Evolutionary conservation across 2,888 invertebrate genomes (phyloP).

Genomic region (Elmis aenea): DNA sequence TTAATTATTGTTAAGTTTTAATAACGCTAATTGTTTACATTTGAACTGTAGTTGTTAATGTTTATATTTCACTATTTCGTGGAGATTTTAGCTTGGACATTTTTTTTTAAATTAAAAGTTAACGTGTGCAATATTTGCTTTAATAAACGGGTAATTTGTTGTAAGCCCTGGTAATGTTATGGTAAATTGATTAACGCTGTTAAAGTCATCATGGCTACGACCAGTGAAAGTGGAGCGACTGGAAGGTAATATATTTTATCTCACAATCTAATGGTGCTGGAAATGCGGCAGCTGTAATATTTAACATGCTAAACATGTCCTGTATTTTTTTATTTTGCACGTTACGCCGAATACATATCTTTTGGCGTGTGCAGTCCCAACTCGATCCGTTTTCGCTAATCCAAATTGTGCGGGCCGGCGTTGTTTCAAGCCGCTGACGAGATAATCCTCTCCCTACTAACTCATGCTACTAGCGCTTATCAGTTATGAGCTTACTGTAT

Average conservation of each 20-base stretch:
- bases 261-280: no score
- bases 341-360: slow-evolving; percentile 13
- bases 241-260: slow-evolving; percentile 19
- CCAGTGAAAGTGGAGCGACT: slow-evolving; percentile 18
- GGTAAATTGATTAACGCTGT: slow-evolving; percentile 13
- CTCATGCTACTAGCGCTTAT: slow-evolving; percentile 13
- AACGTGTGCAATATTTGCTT: slow-evolving; percentile 11
- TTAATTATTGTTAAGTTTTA: slow-evolving; percentile 3
- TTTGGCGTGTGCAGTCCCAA: slow-evolving; percentile 11
- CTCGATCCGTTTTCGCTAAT: slow-evolving; percentile 13
- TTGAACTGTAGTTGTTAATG: no score
- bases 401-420: slow-evolving; percentile 15
- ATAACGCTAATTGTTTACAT: no score
- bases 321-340: slow-evolving; percentile 15
- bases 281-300: slow-evolving; percentile 10
- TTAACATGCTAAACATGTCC: slow-evolving; percentile 10
- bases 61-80: no score
- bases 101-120: no score
- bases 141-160: no score
- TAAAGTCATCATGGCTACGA: slow-evolving; percentile 16
- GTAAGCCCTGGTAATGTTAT: slow-evolving; percentile 16
- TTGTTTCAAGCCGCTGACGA: slow-evolving; percentile 23
- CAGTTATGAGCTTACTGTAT: slow-evolving; percentile 19
- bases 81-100: no score
- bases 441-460: slow-evolving; percentile 18